Evolutionary conservation across 2,888 invertebrate species (phyloP), one percentile per base, ranked within the genome.

Genomic region (Tachina grossa): DNA sequence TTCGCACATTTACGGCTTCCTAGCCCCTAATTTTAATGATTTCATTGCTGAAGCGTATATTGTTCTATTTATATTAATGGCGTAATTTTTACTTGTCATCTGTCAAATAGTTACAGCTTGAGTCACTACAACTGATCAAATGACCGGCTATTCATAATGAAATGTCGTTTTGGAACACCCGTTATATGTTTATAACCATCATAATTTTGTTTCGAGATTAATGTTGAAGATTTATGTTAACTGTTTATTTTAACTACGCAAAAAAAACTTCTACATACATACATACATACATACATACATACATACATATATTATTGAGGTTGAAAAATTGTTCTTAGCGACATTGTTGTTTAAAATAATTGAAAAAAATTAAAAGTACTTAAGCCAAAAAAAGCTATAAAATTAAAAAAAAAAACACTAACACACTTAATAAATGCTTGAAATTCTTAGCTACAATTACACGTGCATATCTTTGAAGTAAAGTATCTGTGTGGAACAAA

Each of bases 351-450:
- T 49, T 9, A n/a, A 41, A 61, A 51, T 53, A 31, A 31, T 53
- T 76, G 22, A 49, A 11, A 49, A 13, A n/a, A n/a, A 16, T n/a
- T 49, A 59, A 31, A 31, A 31, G 47, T 49, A 49, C 22, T 77
- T 43, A 1, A 69, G 43, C 9, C 45, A 78, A 14, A 59, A 68
- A 49, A 49, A 63, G n/a, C 22, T 22, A 53, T 43, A 53, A 41
- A 16, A 69, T 51, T 78, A 22, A 16, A 16, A 59, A 75, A 22
- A 19, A 51, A 59, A 68, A 22, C 19, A 51, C 61, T 61, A 79
- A 63, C 61, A 39, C 63, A 79, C 53, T 47, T 65, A 55, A 65
- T 39, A 72, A 65, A 79, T 71, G 39, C 55, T 72, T 71, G 47
- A 65, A 79, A 79, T 79, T 72, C 63, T 71, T 79, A 47, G 13